Evolutionary conservation across 2,888 invertebrate species (phyloP).

Genomic region (Nymphalis c-album): DNA sequence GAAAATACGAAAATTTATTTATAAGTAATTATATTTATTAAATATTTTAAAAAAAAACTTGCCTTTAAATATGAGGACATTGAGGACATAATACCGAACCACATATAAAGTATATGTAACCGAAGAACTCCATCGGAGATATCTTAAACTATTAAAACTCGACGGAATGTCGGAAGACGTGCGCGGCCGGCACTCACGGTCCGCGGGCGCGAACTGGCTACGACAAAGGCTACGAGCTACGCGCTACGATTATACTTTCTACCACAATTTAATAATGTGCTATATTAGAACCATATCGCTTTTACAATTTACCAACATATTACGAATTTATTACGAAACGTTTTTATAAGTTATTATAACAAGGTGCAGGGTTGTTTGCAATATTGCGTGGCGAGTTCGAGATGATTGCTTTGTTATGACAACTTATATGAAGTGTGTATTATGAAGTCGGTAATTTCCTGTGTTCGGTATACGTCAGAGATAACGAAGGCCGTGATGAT

Average conservation of each 20-base stretch:
- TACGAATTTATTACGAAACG: background rate
- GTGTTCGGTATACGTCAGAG: slow-evolving; percentile 18
- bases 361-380: background rate
- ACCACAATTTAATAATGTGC: slow-evolving; percentile 11
- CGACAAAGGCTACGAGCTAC: slow-evolving; percentile 49
- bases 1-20: too few species aligned
- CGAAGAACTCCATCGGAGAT: slow-evolving; percentile 31
- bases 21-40: background rate
- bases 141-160: slow-evolving; percentile 32
- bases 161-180: slow-evolving; percentile 42
- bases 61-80: slow-evolving; percentile 25
- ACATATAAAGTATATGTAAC: slow-evolving; percentile 16
- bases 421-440: slow-evolving; percentile 18
- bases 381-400: background rate
- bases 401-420: slow-evolving; percentile 17
- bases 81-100: slow-evolving; percentile 10
- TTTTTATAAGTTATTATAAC: slow-evolving; percentile 1
- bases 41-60: slow-evolving; percentile 26
- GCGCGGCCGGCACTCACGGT: slow-evolving; percentile 65
- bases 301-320: background rate
- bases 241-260: slow-evolving; percentile 45
- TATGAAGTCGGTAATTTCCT: slow-evolving; percentile 21
- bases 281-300: slow-evolving; percentile 2
- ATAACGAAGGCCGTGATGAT: slow-evolving; percentile 7
- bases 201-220: slow-evolving; percentile 54